phyloP scores from a whole-genome alignment of 2,888 invertebrate species.

The Melieria crassipennis region DNA sequence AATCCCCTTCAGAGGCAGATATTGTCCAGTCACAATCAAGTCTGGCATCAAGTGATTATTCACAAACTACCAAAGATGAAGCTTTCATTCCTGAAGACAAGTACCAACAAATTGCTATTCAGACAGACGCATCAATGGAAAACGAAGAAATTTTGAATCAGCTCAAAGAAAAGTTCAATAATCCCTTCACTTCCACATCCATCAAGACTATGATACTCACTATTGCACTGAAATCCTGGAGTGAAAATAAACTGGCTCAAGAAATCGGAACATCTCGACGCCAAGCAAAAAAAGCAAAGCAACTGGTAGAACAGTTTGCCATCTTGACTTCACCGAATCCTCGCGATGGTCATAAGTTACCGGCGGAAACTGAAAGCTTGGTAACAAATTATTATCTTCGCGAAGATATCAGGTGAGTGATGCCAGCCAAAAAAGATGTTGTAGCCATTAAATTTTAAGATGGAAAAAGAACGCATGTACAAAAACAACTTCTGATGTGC shows the following conservation, averaged over 20 bases:
- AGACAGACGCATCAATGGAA: background rate
- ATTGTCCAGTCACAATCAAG: background rate
- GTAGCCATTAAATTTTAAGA: background rate
- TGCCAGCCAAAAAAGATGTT: no score
- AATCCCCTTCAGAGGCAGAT: constrained; percentile 8
- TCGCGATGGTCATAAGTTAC: no score
- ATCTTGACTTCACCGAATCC: no score
- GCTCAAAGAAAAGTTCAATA: constrained; percentile 14
- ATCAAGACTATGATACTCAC: constrained; percentile 14
- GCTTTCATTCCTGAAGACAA: background rate
- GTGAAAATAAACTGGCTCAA: constrained; percentile 8
- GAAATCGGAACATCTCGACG: background rate
- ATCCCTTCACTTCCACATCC: constrained; percentile 9
- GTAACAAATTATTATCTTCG: no score
- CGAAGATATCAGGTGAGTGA: background rate
- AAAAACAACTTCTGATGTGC: background rate
- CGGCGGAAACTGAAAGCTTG: no score
- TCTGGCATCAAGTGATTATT: constrained; percentile 5
- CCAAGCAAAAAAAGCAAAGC: no score
- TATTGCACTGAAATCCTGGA: constrained; percentile 12
- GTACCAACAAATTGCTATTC: background rate
- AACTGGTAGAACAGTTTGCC: no score
- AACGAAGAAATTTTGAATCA: background rate
- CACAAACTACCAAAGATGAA: background rate
- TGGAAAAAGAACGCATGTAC: background rate